These are phyloP conservation scores for Tineola bisselliella DNA, from an alignment of 2,888 invertebrate species.

Conservation along the genomic window DNA sequence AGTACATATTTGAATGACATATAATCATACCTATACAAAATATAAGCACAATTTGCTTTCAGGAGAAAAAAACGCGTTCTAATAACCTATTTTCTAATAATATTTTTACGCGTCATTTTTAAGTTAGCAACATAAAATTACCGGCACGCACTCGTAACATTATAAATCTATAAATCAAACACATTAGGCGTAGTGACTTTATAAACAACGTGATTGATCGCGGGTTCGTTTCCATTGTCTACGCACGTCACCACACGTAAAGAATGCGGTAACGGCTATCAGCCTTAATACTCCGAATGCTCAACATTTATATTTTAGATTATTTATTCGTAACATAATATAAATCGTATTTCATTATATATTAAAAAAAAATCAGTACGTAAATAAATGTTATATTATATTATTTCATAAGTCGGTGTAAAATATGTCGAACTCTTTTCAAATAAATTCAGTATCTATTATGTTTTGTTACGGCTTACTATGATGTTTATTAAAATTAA, in stretches of 20 bases:
- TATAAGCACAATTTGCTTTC: too few species aligned
- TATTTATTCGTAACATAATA: too few species aligned
- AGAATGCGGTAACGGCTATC: constrained; percentile 5
- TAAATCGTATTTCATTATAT: too few species aligned
- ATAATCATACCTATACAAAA: too few species aligned
- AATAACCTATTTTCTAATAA: constrained; percentile 1
- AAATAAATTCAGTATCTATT: too few species aligned
- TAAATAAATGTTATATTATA: too few species aligned
- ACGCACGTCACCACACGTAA: not conserved
- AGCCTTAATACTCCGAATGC: not conserved
- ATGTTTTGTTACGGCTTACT: too few species aligned
- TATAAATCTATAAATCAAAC: constrained; percentile 5
- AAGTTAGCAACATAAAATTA: not conserved
- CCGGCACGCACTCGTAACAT: not conserved
- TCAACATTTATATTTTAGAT: not conserved
- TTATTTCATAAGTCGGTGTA: too few species aligned
- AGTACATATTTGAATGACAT: too few species aligned
- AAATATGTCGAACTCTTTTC: too few species aligned
- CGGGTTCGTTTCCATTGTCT: constrained; percentile 1
- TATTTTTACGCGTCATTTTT: not conserved
- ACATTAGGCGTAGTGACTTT: constrained; percentile 6
- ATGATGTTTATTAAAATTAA: too few species aligned
- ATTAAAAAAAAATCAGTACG: too few species aligned
- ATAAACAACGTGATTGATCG: constrained; percentile 6
- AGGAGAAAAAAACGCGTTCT: not conserved